Evolutionary conservation across 2,888 invertebrate species (phyloP).

Genomic region (Hymenopus coronatus): DNA sequence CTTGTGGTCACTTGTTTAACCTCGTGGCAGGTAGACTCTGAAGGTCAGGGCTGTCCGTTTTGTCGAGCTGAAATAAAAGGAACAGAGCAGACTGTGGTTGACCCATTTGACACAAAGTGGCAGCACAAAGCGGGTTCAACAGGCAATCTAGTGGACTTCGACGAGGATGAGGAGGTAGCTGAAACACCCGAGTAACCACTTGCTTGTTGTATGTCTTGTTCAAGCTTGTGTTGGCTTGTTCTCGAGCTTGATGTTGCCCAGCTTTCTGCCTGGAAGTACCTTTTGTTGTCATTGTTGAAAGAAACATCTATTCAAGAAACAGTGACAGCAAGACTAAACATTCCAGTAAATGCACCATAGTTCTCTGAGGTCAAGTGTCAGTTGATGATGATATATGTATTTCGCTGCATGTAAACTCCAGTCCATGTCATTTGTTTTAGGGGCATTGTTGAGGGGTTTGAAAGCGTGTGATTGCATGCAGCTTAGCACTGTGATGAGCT

Average conservation of each 20-base stretch:
- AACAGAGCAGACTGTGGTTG: slow-evolving; percentile 83
- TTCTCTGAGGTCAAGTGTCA: background rate
- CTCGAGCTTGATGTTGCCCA: background rate
- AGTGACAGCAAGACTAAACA: background rate
- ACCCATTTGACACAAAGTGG: background rate
- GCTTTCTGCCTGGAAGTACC: background rate
- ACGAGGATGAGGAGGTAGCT: slow-evolving; percentile 57
- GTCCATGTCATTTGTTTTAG: background rate
- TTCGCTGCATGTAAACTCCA: background rate
- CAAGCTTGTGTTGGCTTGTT: slow-evolving; percentile 15
- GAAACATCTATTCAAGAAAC: background rate
- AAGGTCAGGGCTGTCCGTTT: slow-evolving; percentile 95
- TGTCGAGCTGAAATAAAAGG: slow-evolving; percentile 99
- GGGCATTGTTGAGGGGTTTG: background rate
- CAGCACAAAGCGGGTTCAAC: slow-evolving; percentile 53
- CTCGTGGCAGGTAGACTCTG: slow-evolving; percentile 96
- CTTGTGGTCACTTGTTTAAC: slow-evolving; percentile 96
- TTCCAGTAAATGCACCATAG: background rate
- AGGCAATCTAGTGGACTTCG: slow-evolving; percentile 50
- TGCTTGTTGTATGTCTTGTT: slow-evolving; percentile 22
- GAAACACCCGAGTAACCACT: slow-evolving; percentile 37
- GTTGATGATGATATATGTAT: background rate
- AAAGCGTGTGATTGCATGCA: background rate
- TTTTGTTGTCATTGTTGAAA: background rate
- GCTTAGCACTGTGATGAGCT: background rate